Percentiles rank a stretch among this genome's conserved stretches.
Evolutionary conservation across 2,888 invertebrate genomes (phyloP).

Genomic region (Netelia virgata): DNA sequence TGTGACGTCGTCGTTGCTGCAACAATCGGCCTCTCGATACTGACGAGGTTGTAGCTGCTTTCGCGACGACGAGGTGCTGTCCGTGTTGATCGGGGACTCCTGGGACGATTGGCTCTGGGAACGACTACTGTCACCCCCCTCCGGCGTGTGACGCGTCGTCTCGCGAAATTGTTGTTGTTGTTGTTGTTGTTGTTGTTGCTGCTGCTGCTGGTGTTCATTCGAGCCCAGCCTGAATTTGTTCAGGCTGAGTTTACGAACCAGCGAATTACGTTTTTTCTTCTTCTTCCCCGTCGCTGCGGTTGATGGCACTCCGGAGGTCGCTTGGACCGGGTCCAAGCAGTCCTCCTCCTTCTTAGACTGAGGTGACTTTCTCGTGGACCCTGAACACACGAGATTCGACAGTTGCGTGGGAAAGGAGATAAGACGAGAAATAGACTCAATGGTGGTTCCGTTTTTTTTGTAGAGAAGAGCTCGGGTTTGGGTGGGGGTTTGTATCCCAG

Average conservation of each 20-base stretch:
- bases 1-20: constrained; percentile 40
- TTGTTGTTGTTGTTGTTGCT: constrained; percentile 36
- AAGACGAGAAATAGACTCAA: no score
- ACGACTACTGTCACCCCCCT: constrained; percentile 81
- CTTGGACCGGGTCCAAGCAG: constrained; percentile 24
- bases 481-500: no score
- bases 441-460: no score
- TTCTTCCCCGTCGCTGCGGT: constrained; percentile 74
- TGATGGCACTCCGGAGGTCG: constrained; percentile 22
- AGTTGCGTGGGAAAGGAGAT: no score
- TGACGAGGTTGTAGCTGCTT: constrained; percentile 29
- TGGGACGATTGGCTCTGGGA: constrained; percentile 82
- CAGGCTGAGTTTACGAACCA: constrained; percentile 80
- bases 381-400: constrained; percentile 22
- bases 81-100: constrained; percentile 78
- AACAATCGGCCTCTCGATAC: constrained; percentile 46
- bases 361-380: constrained; percentile 32
- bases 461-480: no score
- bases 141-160: constrained; percentile 78
- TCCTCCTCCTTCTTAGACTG: constrained; percentile 30
- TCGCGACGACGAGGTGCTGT: constrained; percentile 71
- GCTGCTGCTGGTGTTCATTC: constrained; percentile 68
- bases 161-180: constrained; percentile 49
- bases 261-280: constrained; percentile 76
- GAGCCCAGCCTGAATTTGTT: constrained; percentile 79